These are phyloP conservation scores for Mormyrus hasselquistii DNA, from an alignment of 2,797 vertebrate genomes.

Conservation along the genomic window DNA sequence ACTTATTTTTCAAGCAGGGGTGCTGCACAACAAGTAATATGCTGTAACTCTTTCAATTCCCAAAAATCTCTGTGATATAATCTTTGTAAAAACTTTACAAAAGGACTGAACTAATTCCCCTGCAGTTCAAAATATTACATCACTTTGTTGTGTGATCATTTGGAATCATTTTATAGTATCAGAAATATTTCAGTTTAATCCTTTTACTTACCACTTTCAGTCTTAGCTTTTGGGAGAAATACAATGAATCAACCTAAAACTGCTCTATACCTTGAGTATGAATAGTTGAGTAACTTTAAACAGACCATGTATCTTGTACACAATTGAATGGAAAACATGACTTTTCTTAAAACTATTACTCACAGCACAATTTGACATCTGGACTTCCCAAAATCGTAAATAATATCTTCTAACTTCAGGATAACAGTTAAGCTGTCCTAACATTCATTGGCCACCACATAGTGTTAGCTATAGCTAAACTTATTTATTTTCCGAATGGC, in stretches of 20 bases:
- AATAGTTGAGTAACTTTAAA: neutral
- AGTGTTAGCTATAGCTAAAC: neutral
- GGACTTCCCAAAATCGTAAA: neutral
- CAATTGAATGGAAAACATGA: neutral
- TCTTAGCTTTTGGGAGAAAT: neutral
- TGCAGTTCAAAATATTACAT: neutral
- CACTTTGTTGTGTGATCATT: neutral
- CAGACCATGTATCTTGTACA: neutral
- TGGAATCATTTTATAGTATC: neutral
- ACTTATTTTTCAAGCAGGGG: too few relatives aligned
- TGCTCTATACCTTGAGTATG: neutral
- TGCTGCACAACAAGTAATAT: neutral
- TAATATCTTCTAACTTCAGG: neutral
- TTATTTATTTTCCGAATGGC: neutral
- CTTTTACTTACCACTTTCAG: neutral
- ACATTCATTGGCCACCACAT: neutral
- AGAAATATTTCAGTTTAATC: neutral
- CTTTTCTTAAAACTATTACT: neutral
- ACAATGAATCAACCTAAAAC: neutral
- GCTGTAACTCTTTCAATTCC: neutral
- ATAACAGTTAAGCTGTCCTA: neutral
- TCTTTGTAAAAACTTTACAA: neutral
- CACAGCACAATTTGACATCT: neutral
- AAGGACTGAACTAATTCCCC: neutral
- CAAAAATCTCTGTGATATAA: neutral